Conservation (phyloP, 2,113 vertebrate genomes). For the Caretta caretta region DNA sequence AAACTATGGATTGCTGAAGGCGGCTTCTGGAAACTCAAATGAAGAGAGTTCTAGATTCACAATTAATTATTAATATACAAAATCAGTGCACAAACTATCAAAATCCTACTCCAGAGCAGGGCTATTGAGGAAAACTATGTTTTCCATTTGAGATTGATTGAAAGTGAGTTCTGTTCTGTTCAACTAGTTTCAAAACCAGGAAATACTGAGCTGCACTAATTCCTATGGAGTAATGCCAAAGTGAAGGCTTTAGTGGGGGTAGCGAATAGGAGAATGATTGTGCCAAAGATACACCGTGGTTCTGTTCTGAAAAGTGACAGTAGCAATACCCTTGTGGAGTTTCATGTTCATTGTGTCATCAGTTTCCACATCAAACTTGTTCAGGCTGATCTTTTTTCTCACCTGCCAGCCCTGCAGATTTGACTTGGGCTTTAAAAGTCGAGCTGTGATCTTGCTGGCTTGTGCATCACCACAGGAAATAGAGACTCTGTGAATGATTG, state of each 20-base stretch:
- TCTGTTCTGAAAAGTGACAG: not conserved
- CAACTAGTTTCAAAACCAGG: not conserved
- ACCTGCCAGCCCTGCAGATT: not conserved
- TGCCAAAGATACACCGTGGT: not conserved
- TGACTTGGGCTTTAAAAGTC: not conserved
- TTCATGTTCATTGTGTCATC: not conserved
- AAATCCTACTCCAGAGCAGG: constrained; percentile 14
- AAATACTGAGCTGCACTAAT: not conserved
- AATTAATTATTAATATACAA: constrained; percentile 33
- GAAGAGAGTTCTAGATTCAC: constrained; percentile 29
- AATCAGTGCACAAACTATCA: constrained; percentile 42
- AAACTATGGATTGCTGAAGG: constrained; percentile 21
- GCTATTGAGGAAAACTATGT: constrained; percentile 30
- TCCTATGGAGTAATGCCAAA: not conserved
- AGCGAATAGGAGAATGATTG: not conserved
- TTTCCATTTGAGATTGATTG: not conserved
- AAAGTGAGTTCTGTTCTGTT: too few species aligned
- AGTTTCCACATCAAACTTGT: constrained; percentile 17
- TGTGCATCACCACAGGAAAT: not conserved
- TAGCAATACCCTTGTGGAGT: not conserved
- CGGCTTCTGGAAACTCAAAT: constrained; percentile 50
- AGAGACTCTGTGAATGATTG: not conserved
- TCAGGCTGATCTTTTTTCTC: not conserved
- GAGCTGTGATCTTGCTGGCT: not conserved
- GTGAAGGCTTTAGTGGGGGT: not conserved